Conservation (phyloP, 2,888 invertebrate genomes). For the Clusia tigrina region DNA sequence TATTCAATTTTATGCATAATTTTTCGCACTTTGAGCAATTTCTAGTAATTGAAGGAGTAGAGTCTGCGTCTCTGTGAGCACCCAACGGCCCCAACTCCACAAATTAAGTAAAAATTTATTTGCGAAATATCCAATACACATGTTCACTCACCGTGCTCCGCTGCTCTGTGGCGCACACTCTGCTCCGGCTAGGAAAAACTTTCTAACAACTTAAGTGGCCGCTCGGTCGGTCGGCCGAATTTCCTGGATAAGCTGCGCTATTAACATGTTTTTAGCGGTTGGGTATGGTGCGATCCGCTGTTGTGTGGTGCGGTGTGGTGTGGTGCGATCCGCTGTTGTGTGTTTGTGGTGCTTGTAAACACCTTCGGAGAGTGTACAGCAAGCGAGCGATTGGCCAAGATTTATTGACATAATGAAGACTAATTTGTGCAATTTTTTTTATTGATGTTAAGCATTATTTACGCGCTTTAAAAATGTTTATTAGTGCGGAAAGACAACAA, state of each 20-base stretch:
- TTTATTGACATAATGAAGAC: conserved; percentile 56
- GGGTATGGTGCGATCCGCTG: background rate
- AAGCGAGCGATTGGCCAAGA: conserved; percentile 41
- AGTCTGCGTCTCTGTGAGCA: no score
- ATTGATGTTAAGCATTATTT: conserved; percentile 45
- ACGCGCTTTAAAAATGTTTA: conserved; percentile 44
- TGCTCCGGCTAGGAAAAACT: no score
- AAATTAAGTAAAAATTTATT: no score
- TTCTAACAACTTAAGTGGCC: background rate
- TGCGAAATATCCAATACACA: no score
- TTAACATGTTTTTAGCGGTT: conserved; percentile 4
- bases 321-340: no score
- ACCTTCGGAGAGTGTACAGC: no score
- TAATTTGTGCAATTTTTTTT: conserved; percentile 49
- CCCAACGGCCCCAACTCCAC: no score
- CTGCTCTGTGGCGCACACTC: no score
- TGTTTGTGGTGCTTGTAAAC: background rate
- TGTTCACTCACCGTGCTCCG: no score
- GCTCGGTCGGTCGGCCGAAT: background rate
- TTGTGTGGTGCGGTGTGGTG: background rate
- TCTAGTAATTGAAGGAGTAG: no score
- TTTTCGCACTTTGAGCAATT: conserved; percentile 26
- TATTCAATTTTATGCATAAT: conserved; percentile 17
- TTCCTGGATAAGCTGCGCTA: conserved; percentile 3
- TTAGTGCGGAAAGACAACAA: conserved; percentile 25